phyloP scores from a whole-genome alignment of 1,140 invertebrate species.

The Zaprionus gabonicus region DNA sequence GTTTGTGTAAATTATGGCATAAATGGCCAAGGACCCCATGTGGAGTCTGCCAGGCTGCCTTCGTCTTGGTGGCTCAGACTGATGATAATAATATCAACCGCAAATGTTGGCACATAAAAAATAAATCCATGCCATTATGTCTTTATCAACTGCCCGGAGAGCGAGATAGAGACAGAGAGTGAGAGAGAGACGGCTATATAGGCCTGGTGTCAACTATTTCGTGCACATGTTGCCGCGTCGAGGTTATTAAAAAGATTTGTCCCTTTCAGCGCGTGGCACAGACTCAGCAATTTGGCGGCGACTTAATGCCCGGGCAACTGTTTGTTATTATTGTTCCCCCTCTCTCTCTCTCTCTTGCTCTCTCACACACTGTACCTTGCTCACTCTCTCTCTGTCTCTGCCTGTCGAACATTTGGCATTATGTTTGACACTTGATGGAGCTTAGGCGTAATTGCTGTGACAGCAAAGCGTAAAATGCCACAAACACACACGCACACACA shows the following conservation, averaged over 20 bases:
- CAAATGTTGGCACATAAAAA: conserved; percentile 75
- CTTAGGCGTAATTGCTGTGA: conserved; percentile 76
- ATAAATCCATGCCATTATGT: conserved; percentile 79
- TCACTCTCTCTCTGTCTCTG: not conserved
- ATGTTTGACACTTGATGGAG: conserved; percentile 77
- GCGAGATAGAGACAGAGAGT: not conserved
- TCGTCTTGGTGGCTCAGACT: not conserved
- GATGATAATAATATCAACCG: conserved; percentile 71
- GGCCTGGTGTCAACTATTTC: conserved; percentile 61
- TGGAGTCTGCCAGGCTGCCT: not conserved
- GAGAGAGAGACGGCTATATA: not conserved
- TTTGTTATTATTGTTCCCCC: conserved; percentile 49
- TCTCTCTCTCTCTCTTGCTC: conserved; percentile 34
- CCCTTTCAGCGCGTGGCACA: conserved; percentile 50
- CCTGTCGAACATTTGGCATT: conserved; percentile 54
- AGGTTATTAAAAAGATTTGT: conserved; percentile 81
- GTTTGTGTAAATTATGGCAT: conserved; percentile 66
- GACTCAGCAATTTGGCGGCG: conserved; percentile 70
- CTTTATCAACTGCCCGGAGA: conserved; percentile 71
- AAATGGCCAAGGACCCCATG: conserved; percentile 65
- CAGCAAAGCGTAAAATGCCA: conserved; percentile 47
- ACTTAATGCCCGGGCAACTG: conserved; percentile 74
- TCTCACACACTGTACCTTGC: not conserved
- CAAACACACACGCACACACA: not conserved
- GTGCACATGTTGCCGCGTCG: conserved; percentile 57